Conservation (phyloP, 1,140 invertebrate species). For the Euura saliciscinereae region DNA sequence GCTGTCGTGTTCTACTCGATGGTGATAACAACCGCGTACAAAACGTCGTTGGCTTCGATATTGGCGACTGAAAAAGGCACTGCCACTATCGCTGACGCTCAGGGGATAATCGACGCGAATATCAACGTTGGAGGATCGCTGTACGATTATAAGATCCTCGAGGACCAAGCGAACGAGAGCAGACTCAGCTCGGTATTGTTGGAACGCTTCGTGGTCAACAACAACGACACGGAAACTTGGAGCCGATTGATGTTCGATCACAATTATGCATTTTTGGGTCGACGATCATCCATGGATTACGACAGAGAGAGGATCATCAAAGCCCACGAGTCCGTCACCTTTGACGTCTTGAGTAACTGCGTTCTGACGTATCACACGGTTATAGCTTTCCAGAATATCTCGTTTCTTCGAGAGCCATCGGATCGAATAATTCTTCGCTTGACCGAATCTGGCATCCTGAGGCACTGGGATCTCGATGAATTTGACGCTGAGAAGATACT, state of each 20-base stretch:
- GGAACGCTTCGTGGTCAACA: neutral
- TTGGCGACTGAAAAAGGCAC: neutral
- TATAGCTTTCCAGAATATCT: neutral
- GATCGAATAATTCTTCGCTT: neutral
- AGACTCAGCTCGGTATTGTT: neutral
- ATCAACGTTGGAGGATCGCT: neutral
- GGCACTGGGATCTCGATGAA: neutral
- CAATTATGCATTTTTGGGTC: neutral
- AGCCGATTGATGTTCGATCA: neutral
- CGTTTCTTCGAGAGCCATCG: neutral
- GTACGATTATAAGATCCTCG: neutral
- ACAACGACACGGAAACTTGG: neutral
- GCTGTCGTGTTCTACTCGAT: neutral
- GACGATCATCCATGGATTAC: neutral
- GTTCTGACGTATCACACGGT: neutral
- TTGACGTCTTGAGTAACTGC: neutral
- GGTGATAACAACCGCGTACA: slow-evolving; percentile 1
- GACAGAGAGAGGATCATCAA: neutral
- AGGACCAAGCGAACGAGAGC: neutral
- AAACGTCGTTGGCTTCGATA: neutral
- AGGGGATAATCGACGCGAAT: neutral
- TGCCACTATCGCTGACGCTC: neutral
- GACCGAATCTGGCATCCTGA: neutral
- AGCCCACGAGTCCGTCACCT: neutral
- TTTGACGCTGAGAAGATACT: neutral